phyloP scores from a whole-genome alignment of 2,888 invertebrate species.

The Nephrocerus scutellatus region DNA sequence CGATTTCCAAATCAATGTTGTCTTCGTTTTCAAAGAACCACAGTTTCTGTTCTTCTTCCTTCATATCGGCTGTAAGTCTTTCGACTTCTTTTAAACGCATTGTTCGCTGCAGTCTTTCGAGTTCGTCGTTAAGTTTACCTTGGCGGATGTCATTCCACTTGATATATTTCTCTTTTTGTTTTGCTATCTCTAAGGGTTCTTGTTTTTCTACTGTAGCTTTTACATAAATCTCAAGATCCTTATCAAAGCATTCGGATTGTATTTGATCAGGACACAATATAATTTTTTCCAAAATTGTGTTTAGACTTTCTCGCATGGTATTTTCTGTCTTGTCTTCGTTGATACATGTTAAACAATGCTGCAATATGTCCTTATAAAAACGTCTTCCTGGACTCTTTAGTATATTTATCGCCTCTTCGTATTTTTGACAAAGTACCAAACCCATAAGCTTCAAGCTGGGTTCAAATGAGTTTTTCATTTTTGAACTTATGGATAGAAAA shows the following conservation, averaged over 20 bases:
- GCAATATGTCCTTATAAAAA: slow-evolving; percentile 30
- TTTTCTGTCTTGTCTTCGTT: slow-evolving; percentile 25
- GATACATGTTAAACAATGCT: slow-evolving; percentile 28
- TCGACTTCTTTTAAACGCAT: slow-evolving; percentile 53
- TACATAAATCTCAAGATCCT: slow-evolving; percentile 29
- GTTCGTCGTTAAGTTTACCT: slow-evolving; percentile 55
- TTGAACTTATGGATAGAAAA: slow-evolving; percentile 55
- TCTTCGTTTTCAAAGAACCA: slow-evolving; percentile 82
- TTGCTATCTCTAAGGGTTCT: slow-evolving; percentile 42
- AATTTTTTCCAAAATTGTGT: slow-evolving; percentile 40
- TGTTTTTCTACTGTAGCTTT: slow-evolving; percentile 37
- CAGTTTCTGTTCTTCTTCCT: slow-evolving; percentile 56
- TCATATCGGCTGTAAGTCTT: slow-evolving; percentile 47
- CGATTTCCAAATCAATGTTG: slow-evolving; percentile 63
- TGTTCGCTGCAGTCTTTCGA: slow-evolving; percentile 49
- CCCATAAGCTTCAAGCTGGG: slow-evolving; percentile 60
- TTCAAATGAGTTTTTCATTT: slow-evolving; percentile 47
- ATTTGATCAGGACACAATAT: slow-evolving; percentile 37
- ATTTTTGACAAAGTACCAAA: slow-evolving; percentile 60
- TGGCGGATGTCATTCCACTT: slow-evolving; percentile 56
- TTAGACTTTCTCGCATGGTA: slow-evolving; percentile 40
- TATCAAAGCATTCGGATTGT: slow-evolving; percentile 28
- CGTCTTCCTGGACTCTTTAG: slow-evolving; percentile 26
- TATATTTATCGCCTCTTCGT: slow-evolving; percentile 48
- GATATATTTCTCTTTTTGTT: slow-evolving; percentile 49